A percentile compares a stretch with the other conserved stretches of the same genome.
Conservation (phyloP, 2,113 vertebrate species). For the Limanda limanda region DNA sequence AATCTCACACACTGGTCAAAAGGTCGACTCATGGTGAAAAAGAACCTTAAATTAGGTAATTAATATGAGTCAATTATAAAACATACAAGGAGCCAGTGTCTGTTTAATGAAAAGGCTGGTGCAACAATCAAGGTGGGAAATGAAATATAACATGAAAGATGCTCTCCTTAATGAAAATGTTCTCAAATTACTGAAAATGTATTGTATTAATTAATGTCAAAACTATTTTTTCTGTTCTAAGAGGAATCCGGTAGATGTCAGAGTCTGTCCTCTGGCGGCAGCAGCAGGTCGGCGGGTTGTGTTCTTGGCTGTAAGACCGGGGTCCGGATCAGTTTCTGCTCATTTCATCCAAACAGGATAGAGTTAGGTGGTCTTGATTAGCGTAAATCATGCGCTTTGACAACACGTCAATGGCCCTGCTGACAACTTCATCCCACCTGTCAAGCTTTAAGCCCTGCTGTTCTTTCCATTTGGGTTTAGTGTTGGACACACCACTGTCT, state of each 20-base stretch:
- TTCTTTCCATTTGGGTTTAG: background rate
- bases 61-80: no score
- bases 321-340: background rate
- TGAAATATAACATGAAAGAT: no score
- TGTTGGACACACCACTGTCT: background rate
- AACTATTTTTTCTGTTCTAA: background rate
- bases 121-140: no score
- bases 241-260: background rate
- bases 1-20: no score
- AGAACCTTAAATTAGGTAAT: no score
- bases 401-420: background rate
- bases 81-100: no score
- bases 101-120: no score
- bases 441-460: background rate
- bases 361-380: background rate
- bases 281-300: no score
- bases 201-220: no score
- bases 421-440: conserved; percentile 2
- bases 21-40: no score
- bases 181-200: no score
- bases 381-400: background rate
- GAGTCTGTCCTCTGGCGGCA: background rate
- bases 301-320: background rate
- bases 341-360: background rate
- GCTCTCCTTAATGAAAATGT: no score